Conservation (phyloP, 2,888 invertebrate genomes). For the Salpingus planirostris region DNA sequence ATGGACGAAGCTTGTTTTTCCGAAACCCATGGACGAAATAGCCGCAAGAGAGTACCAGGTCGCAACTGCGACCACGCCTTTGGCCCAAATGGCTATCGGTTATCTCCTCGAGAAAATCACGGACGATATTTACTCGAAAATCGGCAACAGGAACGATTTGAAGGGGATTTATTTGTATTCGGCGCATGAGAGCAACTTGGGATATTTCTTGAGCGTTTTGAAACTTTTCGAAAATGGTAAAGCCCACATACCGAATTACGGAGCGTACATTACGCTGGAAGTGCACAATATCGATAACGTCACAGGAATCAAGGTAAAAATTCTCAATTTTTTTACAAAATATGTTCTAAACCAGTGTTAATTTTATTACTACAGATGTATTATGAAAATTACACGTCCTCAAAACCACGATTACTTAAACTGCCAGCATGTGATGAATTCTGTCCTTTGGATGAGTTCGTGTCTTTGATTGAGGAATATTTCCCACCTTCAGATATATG, state of each 20-base stretch:
- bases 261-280: constrained; percentile 11
- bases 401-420: constrained; percentile 20
- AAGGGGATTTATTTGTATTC: constrained; percentile 25
- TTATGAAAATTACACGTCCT: constrained; percentile 23
- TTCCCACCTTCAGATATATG: no score
- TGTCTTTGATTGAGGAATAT: constrained; percentile 6
- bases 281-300: constrained; percentile 7
- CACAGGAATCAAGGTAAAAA: constrained; percentile 8
- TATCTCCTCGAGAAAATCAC: constrained; percentile 2
- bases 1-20: constrained; percentile 37
- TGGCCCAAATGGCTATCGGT: constrained; percentile 9
- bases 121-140: neutral
- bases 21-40: constrained; percentile 30
- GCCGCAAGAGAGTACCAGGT: constrained; percentile 35
- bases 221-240: constrained; percentile 19
- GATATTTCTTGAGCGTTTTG: constrained; percentile 21
- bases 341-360: neutral
- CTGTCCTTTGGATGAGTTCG: constrained; percentile 28
- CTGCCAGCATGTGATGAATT: constrained; percentile 23
- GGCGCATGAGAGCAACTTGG: constrained; percentile 28
- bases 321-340: neutral
- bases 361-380: constrained; percentile 14
- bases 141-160: neutral
- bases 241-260: constrained; percentile 10
- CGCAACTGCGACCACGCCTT: constrained; percentile 28